Evolutionary conservation across 2,888 invertebrate genomes (phyloP).

Genomic region (Agrochola lychnidis): DNA sequence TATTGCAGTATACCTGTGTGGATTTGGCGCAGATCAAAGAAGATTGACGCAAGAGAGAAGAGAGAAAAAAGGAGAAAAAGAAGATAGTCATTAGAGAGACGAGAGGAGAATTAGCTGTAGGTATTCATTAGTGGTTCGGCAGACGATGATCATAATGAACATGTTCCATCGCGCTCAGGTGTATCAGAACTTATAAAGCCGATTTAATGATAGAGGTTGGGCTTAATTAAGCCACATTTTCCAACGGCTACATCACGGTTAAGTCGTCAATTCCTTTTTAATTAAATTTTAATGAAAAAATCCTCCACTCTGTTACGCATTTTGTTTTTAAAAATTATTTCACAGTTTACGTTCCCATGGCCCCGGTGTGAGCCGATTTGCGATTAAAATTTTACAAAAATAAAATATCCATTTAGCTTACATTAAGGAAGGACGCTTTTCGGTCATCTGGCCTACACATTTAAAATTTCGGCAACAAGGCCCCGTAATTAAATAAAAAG

Average conservation of each 20-base stretch:
- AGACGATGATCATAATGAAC: not conserved
- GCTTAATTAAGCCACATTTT: conserved; percentile 47
- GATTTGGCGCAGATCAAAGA: not conserved
- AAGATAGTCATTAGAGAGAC: not conserved
- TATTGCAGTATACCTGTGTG: not conserved
- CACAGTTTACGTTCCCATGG: conserved; percentile 51
- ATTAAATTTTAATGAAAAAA: conserved; percentile 49
- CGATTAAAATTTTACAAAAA: conserved; percentile 56
- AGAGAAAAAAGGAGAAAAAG: too few relatives aligned
- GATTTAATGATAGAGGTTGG: conserved; percentile 24
- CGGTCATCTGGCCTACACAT: conserved; percentile 56
- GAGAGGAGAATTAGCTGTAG: not conserved
- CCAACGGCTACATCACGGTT: conserved; percentile 32
- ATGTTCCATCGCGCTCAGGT: not conserved
- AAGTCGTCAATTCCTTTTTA: conserved; percentile 54
- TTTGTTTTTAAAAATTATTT: conserved; percentile 56
- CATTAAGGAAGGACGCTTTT: conserved; percentile 50
- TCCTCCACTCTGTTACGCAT: conserved; percentile 13
- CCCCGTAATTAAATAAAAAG: conserved; percentile 63
- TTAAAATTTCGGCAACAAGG: conserved; percentile 57
- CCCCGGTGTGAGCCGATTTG: conserved; percentile 52
- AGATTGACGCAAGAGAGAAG: not conserved
- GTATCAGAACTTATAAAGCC: conserved; percentile 14
- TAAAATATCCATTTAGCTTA: conserved; percentile 61
- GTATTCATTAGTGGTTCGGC: not conserved